Conservation (phyloP, 2,888 invertebrate genomes). For the Apoda limacodes region DNA sequence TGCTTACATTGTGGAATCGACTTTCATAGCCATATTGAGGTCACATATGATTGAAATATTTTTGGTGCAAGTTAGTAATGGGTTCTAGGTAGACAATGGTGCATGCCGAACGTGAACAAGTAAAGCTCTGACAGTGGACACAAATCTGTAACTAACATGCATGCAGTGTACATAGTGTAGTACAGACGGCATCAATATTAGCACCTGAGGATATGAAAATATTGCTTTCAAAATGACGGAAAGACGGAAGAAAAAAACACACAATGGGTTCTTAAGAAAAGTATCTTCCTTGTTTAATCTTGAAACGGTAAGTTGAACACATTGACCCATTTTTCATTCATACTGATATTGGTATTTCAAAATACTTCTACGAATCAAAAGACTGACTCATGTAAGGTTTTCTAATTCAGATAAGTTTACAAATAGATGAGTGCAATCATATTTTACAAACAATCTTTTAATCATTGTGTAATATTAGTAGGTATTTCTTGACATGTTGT, state of each 20-base stretch:
- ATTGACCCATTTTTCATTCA: too few relatives aligned
- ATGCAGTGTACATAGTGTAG: slow-evolving; percentile 69
- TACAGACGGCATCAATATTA: slow-evolving; percentile 41
- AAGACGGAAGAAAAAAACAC: slow-evolving; percentile 68
- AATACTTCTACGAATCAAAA: too few relatives aligned
- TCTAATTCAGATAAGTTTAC: too few relatives aligned
- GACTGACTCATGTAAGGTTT: too few relatives aligned
- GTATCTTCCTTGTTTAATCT: slow-evolving; percentile 89
- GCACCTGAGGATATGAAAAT: slow-evolving; percentile 55
- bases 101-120: slow-evolving; percentile 58
- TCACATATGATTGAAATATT: slow-evolving; percentile 43
- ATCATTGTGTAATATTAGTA: too few relatives aligned
- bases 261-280: slow-evolving; percentile 85
- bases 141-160: slow-evolving; percentile 69
- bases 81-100: slow-evolving; percentile 68
- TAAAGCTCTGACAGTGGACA: slow-evolving; percentile 59
- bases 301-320: slow-evolving; percentile 82
- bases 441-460: too few relatives aligned
- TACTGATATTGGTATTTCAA: too few relatives aligned
- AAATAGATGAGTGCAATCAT: too few relatives aligned
- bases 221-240: slow-evolving; percentile 63
- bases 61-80: slow-evolving; percentile 65
- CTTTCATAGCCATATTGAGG: slow-evolving; percentile 31
- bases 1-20: slow-evolving; percentile 46
- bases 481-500: too few relatives aligned